Evolutionary conservation across 2,113 vertebrate genomes (phyloP).

Genomic region (Pterocles burchelli): DNA sequence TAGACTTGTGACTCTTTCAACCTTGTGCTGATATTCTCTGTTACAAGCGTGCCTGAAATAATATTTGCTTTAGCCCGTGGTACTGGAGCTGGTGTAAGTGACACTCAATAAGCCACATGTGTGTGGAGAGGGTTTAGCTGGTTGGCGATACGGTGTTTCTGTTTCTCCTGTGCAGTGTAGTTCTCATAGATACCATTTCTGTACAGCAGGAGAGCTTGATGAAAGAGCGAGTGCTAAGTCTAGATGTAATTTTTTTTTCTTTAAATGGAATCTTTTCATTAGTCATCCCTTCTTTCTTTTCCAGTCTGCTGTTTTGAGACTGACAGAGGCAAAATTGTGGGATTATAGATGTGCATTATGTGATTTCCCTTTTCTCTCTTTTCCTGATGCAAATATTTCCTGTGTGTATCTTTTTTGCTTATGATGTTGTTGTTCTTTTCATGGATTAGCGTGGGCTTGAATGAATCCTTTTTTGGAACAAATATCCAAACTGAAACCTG

Average conservation of each 20-base stretch:
- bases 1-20: neutral
- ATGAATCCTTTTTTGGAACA: neutral
- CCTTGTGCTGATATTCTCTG: neutral
- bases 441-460: neutral
- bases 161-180: neutral
- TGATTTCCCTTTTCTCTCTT: neutral
- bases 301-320: neutral
- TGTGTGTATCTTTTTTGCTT: neutral
- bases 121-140: neutral
- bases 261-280: neutral
- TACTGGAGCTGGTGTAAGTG: neutral
- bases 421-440: neutral
- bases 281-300: slow-evolving; percentile 14
- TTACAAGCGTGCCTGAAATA: neutral
- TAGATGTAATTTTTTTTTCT: neutral
- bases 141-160: neutral
- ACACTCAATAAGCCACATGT: neutral
- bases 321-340: neutral
- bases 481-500: neutral
- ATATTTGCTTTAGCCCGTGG: neutral
- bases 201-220: neutral
- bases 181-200: neutral
- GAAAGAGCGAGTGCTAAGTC: neutral
- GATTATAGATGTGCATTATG: neutral
- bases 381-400: neutral